These are phyloP conservation scores for Micronisus gabar DNA, from an alignment of 2,113 vertebrate genomes.

Conservation along the genomic window DNA sequence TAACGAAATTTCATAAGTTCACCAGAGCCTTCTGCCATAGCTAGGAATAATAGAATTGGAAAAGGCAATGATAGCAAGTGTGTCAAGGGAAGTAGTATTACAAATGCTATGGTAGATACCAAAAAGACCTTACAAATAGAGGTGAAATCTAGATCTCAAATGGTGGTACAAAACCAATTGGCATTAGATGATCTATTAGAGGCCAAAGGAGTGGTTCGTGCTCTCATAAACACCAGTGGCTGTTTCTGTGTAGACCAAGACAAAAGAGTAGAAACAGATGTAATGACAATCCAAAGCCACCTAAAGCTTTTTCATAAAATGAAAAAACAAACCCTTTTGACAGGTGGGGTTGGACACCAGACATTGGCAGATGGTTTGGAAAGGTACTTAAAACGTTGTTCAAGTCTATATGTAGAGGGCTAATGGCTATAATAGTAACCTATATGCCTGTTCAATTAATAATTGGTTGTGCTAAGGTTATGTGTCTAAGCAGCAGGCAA, in stretches of 20 bases:
- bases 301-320: background rate
- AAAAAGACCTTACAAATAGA: background rate
- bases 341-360: background rate
- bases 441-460: background rate
- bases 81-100: background rate
- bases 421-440: background rate
- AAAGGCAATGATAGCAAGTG: background rate
- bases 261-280: background rate
- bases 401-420: background rate
- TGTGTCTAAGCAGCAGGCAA: background rate
- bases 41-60: background rate
- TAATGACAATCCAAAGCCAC: background rate
- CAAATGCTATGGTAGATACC: background rate
- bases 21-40: background rate
- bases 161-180: background rate
- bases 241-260: background rate
- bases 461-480: background rate
- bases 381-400: background rate
- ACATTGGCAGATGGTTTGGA: background rate
- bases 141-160: too few relatives aligned
- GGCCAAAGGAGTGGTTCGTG: background rate
- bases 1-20: background rate
- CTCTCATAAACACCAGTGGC: too few relatives aligned
- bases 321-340: background rate
- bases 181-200: background rate